Evolutionary conservation across 2,888 invertebrate species (phyloP).

Genomic region (Neria commutata): DNA sequence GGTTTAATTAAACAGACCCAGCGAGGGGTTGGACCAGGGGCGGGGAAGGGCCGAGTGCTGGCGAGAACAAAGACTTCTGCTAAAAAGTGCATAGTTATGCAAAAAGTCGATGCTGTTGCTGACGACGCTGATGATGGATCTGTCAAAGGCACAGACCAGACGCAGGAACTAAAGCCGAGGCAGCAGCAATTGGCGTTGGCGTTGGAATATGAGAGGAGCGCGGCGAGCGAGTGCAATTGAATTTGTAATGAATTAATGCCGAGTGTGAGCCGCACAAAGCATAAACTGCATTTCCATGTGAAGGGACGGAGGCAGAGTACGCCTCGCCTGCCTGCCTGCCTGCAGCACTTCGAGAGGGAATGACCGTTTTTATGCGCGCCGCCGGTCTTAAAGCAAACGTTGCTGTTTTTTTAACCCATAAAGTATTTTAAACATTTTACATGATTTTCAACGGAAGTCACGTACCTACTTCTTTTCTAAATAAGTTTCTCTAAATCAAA

Average conservation of each 20-base stretch:
- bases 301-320: too few species aligned
- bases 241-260: constrained; percentile 8
- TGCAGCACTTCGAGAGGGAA: too few species aligned
- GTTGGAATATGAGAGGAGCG: too few species aligned
- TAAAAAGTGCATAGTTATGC: background rate
- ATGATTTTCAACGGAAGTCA: constrained; percentile 47
- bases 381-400: too few species aligned
- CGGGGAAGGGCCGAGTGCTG: too few species aligned
- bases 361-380: too few species aligned
- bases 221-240: constrained; percentile 8
- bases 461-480: constrained; percentile 47
- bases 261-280: background rate
- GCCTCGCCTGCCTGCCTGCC: too few species aligned
- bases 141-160: background rate
- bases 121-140: background rate
- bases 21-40: too few species aligned
- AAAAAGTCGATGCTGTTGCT: background rate
- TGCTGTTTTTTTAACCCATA: constrained; percentile 3
- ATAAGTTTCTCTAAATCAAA: constrained; percentile 41
- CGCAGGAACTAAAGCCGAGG: background rate
- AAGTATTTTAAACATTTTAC: background rate
- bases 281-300: too few species aligned
- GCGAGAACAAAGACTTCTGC: too few species aligned
- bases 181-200: background rate
- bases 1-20: too few species aligned